Percentiles rank a stretch among this genome's conserved stretches.
phyloP scores from a whole-genome alignment of 2,797 vertebrate species.

The Enteromius radiatus region DNA sequence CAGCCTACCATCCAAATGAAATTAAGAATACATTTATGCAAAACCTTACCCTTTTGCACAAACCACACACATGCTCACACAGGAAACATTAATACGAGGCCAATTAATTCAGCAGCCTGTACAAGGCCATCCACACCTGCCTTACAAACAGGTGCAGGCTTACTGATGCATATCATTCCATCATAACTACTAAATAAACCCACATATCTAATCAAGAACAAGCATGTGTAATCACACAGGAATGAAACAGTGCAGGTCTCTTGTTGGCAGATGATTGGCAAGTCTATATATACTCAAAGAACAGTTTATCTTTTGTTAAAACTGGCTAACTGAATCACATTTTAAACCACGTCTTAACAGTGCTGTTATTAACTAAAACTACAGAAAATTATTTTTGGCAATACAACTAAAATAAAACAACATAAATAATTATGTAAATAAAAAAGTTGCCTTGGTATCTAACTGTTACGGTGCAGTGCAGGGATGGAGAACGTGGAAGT shows the following conservation, averaged over 20 bases:
- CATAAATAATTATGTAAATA: neutral
- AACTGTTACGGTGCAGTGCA: no score
- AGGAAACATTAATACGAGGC: constrained; percentile 36
- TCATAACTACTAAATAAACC: constrained; percentile 28
- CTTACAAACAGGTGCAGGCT: constrained; percentile 33
- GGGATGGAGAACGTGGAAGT: no score
- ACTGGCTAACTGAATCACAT: neutral
- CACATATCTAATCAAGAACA: constrained; percentile 22
- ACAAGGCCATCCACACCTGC: constrained; percentile 42
- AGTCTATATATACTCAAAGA: neutral
- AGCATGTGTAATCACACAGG: neutral
- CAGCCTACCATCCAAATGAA: neutral
- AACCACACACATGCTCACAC: constrained; percentile 36
- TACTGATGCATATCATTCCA: constrained; percentile 34
- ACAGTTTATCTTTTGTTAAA: neutral
- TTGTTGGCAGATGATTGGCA: neutral
- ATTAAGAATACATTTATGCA: constrained; percentile 21
- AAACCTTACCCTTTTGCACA: neutral
- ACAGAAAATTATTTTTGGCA: neutral
- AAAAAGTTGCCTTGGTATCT: neutral
- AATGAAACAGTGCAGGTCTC: constrained; percentile 1
- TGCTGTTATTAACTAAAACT: neutral
- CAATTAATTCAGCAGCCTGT: constrained; percentile 46
- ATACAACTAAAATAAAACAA: constrained; percentile 1
- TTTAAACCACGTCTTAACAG: neutral